A percentile compares a stretch with the other conserved stretches of the same genome.
These are phyloP conservation scores for Scytalopus superciliaris DNA, from an alignment of 2,113 vertebrate species.

Conservation along the genomic window DNA sequence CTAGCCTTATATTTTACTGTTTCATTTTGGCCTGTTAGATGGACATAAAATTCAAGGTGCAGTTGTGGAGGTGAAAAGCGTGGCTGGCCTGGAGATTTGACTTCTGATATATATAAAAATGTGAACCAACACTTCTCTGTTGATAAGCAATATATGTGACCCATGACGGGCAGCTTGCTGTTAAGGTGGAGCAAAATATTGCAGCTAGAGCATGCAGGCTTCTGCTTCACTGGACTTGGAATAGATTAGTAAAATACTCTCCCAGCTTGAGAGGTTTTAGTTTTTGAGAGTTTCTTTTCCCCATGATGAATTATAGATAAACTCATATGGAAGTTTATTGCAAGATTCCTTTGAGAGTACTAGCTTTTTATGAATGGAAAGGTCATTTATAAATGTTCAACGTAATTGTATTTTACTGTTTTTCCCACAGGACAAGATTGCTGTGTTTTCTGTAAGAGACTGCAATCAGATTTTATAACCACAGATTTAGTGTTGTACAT, in stretches of 20 bases:
- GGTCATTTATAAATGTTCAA: constrained; percentile 61
- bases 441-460: constrained; percentile 14
- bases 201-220: background rate
- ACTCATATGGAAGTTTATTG: constrained; percentile 55
- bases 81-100: constrained; percentile 11
- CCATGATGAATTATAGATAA: constrained; percentile 63
- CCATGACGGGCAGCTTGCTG: constrained; percentile 54
- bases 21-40: constrained; percentile 9
- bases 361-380: constrained; percentile 72
- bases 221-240: constrained; percentile 51
- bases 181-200: constrained; percentile 41
- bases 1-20: background rate
- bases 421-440: constrained; percentile 9
- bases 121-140: background rate
- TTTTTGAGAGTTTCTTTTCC: background rate
- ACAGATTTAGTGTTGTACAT: constrained; percentile 3
- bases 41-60: background rate
- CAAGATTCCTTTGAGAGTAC: constrained; percentile 52
- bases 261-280: background rate
- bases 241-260: constrained; percentile 44
- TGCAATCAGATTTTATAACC: constrained; percentile 11
- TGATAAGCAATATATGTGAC: constrained; percentile 41
- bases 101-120: constrained; percentile 28
- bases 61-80: background rate
- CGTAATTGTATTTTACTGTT: constrained; percentile 46